phyloP scores from a whole-genome alignment of 2,888 invertebrate genomes.

The Rosalia funebris region DNA sequence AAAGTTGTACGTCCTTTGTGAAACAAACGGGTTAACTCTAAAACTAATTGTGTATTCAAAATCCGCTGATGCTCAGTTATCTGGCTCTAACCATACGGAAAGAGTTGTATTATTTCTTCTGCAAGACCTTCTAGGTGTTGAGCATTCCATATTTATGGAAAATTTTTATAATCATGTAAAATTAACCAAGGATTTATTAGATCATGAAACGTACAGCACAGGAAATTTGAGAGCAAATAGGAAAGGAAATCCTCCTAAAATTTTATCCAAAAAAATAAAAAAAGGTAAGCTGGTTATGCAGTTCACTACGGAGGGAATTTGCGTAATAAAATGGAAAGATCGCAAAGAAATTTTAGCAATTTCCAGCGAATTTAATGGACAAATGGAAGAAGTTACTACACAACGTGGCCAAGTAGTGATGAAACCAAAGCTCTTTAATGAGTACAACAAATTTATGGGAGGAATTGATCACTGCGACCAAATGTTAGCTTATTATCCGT shows the following conservation, averaged over 20 bases:
- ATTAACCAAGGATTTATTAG: conserved; percentile 28
- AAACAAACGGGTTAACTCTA: conserved; percentile 37
- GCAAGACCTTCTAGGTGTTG: conserved; percentile 28
- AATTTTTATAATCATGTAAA: conserved; percentile 46
- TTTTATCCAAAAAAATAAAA: conserved; percentile 8
- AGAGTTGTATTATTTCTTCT: conserved; percentile 34
- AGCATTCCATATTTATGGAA: conserved; percentile 42
- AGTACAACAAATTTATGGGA: conserved; percentile 38
- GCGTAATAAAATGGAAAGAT: conserved; percentile 43
- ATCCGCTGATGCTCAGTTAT: conserved; percentile 22
- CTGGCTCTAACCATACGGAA: conserved; percentile 1
- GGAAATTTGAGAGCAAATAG: conserved; percentile 38
- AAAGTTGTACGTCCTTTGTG: conserved; percentile 52
- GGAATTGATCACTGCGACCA: conserved; percentile 37
- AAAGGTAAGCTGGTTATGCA: conserved; percentile 32
- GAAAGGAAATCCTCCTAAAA: conserved; percentile 34
- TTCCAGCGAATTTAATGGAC: conserved; percentile 37
- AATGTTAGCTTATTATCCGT: conserved; percentile 37
- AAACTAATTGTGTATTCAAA: conserved; percentile 30
- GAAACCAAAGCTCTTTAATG: conserved; percentile 32
- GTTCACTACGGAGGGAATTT: conserved; percentile 20
- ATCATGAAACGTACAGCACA: conserved; percentile 40
- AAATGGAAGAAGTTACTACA: conserved; percentile 26
- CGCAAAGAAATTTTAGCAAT: conserved; percentile 40
- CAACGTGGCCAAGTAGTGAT: conserved; percentile 1